Evolutionary conservation across 2,797 vertebrate species (phyloP).

Genomic region (Acridotheres tristis): DNA sequence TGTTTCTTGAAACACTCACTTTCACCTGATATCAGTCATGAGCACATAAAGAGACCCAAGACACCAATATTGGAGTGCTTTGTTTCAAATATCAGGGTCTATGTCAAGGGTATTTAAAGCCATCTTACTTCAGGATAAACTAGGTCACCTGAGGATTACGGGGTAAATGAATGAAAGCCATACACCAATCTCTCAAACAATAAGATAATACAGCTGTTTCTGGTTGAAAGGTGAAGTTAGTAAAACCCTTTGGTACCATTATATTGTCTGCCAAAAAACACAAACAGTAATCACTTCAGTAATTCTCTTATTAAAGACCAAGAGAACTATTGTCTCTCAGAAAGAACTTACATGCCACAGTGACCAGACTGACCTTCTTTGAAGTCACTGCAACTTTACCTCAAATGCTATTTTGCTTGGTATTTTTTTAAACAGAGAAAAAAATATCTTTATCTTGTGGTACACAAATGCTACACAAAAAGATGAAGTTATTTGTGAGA

Average conservation of each 20-base stretch:
- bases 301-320: background rate
- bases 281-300: background rate
- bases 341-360: background rate
- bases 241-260: background rate
- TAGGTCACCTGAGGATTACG: constrained; percentile 4
- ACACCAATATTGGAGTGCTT: background rate
- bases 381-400: background rate
- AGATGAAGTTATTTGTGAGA: background rate
- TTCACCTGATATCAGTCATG: background rate
- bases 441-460: background rate
- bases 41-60: background rate
- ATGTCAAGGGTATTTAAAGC: background rate
- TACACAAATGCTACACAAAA: background rate
- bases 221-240: background rate
- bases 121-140: background rate
- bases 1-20: background rate
- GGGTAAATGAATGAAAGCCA: background rate
- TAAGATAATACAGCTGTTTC: background rate
- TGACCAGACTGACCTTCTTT: background rate
- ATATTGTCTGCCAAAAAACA: background rate
- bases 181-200: background rate
- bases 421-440: background rate
- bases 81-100: background rate
- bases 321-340: background rate
- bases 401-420: background rate